Evolutionary conservation across 2,888 invertebrate genomes (phyloP).

Genomic region (Mythimna vitellina): DNA sequence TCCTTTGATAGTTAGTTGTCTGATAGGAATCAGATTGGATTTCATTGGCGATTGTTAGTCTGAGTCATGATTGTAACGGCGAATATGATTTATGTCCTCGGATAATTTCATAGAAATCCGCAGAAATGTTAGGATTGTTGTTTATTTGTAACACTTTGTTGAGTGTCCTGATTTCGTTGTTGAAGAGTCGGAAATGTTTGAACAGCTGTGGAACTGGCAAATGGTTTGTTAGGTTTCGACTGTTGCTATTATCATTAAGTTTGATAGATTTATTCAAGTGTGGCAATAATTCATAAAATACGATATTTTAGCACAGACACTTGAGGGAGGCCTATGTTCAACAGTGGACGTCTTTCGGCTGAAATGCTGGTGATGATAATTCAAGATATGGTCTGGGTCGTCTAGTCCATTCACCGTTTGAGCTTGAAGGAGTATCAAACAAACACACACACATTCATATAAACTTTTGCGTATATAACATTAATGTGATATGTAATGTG

Average conservation of each 20-base stretch:
- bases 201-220: conserved; percentile 18
- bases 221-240: conserved; percentile 1
- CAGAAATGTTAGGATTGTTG: conserved; percentile 47
- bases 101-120: conserved; percentile 51
- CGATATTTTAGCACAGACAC: not conserved
- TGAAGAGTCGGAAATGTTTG: conserved; percentile 21
- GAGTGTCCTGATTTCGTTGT: conserved; percentile 19
- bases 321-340: too few relatives aligned
- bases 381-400: too few relatives aligned
- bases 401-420: too few relatives aligned
- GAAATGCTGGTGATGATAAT: too few relatives aligned
- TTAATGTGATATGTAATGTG: too few relatives aligned
- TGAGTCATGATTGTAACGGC: conserved; percentile 50
- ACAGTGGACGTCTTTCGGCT: too few relatives aligned
- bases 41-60: conserved; percentile 69
- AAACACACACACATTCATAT: too few relatives aligned
- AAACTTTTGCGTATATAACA: too few relatives aligned
- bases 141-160: conserved; percentile 47
- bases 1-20: conserved; percentile 63
- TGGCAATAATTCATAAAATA: not conserved
- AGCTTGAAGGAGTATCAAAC: too few relatives aligned
- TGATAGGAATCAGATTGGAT: conserved; percentile 71
- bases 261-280: conserved; percentile 8
- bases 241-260: not conserved
- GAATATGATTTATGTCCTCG: conserved; percentile 56